Base-by-base conservation (phyloP, 2,888 invertebrate genomes). In the Drosophila quinaria region DNA sequence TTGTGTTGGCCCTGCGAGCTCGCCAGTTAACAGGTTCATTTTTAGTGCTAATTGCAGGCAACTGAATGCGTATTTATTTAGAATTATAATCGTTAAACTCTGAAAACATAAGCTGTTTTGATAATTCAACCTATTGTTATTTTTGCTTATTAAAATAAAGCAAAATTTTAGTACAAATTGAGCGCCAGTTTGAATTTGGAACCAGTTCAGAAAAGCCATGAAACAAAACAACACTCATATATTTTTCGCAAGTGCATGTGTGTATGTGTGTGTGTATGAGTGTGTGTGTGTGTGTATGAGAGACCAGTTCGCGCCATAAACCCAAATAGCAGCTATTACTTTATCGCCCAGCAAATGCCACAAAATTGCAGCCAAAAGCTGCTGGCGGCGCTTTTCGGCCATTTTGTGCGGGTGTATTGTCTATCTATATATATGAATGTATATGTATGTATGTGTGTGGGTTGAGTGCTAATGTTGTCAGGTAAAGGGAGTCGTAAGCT, bases 281-380 rank as follows among this genome's bases (percentile, higher is more conserved):
- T 58, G 31, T 50, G 25, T 50, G 46, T 56, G 54, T 49, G 46
- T 41, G 1, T 25, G 49, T 52, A 33, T 65, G 41, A 33, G 55
- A 51, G 63, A 64, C 64, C 72, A 65, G 67, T 70, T 71, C 52
- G 54, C 61, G 68, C 68, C 78, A 83, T 86, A 80, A 90, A 70
- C 89, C 81, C 81, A 80, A 90, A 88, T 90, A 90, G 72, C 78
- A 73, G 87, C 87, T 86, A 86, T 90, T 90, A 83, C 83, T 85
- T 85, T 88, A 86, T 90, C 74, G 83, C 84, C 73, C 75, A 62
- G 73, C 67, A 70, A 88, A 88, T 71, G 77, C 89, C 85, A 88
- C 90, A 88, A 85, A 90, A 88, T 85, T 90, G 90, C 89, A 90
- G 87, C 85, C 83, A 90, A 89, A 86, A 80, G 70, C 83, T 89